Evolutionary conservation across 2,113 vertebrate species (phyloP), one percentile per base, ranked within the genome.

Genomic region (Paracanthobrama guichenoti): DNA sequence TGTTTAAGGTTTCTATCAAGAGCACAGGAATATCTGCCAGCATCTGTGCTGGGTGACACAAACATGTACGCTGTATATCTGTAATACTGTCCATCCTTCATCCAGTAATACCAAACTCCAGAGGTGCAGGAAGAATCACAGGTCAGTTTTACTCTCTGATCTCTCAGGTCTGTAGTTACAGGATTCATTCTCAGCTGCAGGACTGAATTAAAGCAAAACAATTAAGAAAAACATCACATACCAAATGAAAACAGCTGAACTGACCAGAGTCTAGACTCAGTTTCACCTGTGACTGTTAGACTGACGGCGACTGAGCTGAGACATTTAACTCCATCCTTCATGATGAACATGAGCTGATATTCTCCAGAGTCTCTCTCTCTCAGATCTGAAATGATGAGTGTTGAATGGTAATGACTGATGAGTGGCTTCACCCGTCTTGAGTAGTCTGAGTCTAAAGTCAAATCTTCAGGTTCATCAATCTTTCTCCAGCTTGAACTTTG

Each of bases 381-480:
- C 83, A 88, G 22, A 1, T 85, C 44, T 57, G 7, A 75, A 8
- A 88, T 83, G 71, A 14, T 80, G 14, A 88, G 55, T 6, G 39
- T 20, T 31, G 60, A 84, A 12, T 8, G 4, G 11, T 1, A n/a
- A n/a, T n/a, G n/a, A n/a, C n/a, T n/a, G n/a, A n/a, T n/a, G n/a
- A n/a, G n/a, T 0, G 1, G 26, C 4, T 14, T 72, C 60, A 78
- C 78, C 28, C 86, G 78, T 77, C 72, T 78, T 62, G 72, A 66
- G 31, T 87, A 87, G 53, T 87, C 83, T 1, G 12, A 78, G 62
- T 87, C 86, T 72, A 64, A 85, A 71, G 28, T 10, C 39, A 87
- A 78, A 64, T 85, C 78, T 80, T 85, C 83, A 44, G 86, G 83
- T 78, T 78, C 26, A 3, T 84, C 18, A 3, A 26, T 57, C 1